Base-by-base conservation (phyloP, 2,888 invertebrate genomes). In the Plebejus anna region DNA sequence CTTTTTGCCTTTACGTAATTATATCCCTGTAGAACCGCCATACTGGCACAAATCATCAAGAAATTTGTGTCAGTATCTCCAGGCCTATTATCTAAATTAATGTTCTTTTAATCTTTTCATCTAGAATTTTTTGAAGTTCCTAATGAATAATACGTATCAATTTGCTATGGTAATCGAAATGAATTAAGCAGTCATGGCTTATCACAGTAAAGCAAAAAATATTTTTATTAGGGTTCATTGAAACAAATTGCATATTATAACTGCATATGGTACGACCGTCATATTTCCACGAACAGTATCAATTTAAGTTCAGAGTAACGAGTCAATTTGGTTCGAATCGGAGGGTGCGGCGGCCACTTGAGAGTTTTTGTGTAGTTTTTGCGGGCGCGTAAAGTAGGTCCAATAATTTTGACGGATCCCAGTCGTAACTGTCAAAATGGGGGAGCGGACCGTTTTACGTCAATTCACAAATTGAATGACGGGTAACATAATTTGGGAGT, bases 341-440 rank as follows among this genome's bases (percentile, higher is more conserved):
- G 77, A 80, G 81, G 83, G 83, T 82, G 81, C 82, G 80, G 79
- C 87, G 80, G 79, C 87, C 89, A 90, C 92, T 93, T 90, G 85
- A 89, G 84, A 79, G 87, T 90, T 91, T 91, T 92, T 92, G 90
- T 88, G 84, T 81, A 79, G 87, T 90, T 91, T 82, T 78, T 80
- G 81, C 82, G 83, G 86, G 86, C 87, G 85, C 90, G 87, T 90
- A 90, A 93, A 92, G 92, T 92, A 89, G 84, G 81, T 83, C 79
- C 84, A 86, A 89, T 93, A 91, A 93, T 90, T 91, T 90, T 91
- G 92, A 93, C 92, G 87, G 91, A 86, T 91, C 92, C 88, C 93
- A 92, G 92, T 85, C 87, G 89, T 89, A 86, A 88, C 88, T 90
- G 91, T 90, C 90, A 87, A 79, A 79, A 82, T 86, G 84, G 85